Evolutionary conservation across 2,888 invertebrate genomes (phyloP).

Genomic region (Gari tellinella): DNA sequence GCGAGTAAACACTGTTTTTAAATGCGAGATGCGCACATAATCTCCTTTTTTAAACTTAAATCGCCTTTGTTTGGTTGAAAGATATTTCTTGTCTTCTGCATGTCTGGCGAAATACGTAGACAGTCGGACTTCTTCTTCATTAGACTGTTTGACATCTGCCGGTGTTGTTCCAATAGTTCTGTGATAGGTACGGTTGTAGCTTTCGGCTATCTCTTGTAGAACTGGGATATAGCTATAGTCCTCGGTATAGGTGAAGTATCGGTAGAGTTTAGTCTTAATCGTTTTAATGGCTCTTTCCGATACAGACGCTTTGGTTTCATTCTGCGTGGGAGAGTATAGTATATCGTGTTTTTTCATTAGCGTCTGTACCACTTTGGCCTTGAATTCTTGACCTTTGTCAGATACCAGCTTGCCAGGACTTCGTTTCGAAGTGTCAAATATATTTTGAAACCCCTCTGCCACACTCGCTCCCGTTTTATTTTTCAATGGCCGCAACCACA

Average conservation of each 20-base stretch:
- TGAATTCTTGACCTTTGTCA: constrained; percentile 26
- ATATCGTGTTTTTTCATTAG: constrained; percentile 17
- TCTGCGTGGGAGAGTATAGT: constrained; percentile 25
- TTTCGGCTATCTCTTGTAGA: background rate
- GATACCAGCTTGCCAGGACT: too few relatives aligned
- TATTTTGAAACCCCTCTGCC: background rate
- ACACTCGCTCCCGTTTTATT: constrained; percentile 1
- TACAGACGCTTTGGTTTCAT: constrained; percentile 26
- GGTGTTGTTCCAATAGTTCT: constrained; percentile 21
- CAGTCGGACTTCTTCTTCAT: constrained; percentile 16
- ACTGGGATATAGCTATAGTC: background rate
- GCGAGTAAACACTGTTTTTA: constrained; percentile 11
- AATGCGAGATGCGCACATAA: constrained; percentile 1
- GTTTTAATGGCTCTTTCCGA: constrained; percentile 26
- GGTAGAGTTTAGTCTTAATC: constrained; percentile 14
- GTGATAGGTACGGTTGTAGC: constrained; percentile 25
- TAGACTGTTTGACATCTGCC: constrained; percentile 5
- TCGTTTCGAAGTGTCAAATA: too few relatives aligned
- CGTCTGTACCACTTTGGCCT: constrained; percentile 19
- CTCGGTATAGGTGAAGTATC: constrained; percentile 23
- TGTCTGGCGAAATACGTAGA: constrained; percentile 2
- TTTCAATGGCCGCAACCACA: constrained; percentile 10
- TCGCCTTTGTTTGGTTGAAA: background rate
- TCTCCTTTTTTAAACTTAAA: constrained; percentile 12
- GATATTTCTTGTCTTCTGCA: background rate